These are phyloP conservation scores for Scarus forsteni DNA, from an alignment of 2,797 vertebrate genomes.

Conservation along the genomic window DNA sequence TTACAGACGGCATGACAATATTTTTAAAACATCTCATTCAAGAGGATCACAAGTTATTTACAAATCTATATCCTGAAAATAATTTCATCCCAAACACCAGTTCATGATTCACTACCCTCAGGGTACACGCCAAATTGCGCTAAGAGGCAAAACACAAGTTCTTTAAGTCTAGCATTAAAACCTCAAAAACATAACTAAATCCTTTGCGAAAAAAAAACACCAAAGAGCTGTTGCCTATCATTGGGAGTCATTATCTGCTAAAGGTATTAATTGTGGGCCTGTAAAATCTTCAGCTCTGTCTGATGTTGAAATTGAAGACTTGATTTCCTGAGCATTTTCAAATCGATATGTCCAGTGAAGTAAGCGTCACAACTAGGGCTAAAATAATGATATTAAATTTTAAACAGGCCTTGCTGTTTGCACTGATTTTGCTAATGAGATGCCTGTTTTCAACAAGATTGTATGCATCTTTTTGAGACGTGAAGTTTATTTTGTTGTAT, in stretches of 20 bases:
- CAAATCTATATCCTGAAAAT: conserved; percentile 12
- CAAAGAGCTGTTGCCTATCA: conserved; percentile 33
- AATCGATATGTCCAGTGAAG: conserved; percentile 22
- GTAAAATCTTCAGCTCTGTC: conserved; percentile 28
- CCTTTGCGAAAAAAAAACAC: conserved; percentile 27
- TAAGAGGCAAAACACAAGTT: conserved; percentile 31
- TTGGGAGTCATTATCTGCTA: conserved; percentile 22
- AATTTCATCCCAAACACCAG: conserved; percentile 23
- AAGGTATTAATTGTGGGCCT: conserved; percentile 12
- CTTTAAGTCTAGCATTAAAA: conserved; percentile 29
- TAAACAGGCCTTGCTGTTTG: conserved; percentile 28
- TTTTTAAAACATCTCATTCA: conserved; percentile 14
- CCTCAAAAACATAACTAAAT: conserved; percentile 43
- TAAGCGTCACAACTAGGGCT: conserved; percentile 31
- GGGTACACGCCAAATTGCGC: conserved; percentile 15
- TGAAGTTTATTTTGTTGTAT: too few relatives aligned
- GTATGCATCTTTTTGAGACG: conserved; percentile 17
- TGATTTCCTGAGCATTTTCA: conserved; percentile 3
- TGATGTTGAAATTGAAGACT: conserved; percentile 30
- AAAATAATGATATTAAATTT: conserved; percentile 31
- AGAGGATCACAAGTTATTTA: conserved; percentile 10
- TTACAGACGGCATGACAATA: conserved; percentile 18
- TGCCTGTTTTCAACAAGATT: conserved; percentile 43
- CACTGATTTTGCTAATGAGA: conserved; percentile 8
- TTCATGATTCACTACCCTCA: conserved; percentile 12